Evolutionary conservation across 2,888 invertebrate genomes (phyloP).

Genomic region (Diaphora mendica): DNA sequence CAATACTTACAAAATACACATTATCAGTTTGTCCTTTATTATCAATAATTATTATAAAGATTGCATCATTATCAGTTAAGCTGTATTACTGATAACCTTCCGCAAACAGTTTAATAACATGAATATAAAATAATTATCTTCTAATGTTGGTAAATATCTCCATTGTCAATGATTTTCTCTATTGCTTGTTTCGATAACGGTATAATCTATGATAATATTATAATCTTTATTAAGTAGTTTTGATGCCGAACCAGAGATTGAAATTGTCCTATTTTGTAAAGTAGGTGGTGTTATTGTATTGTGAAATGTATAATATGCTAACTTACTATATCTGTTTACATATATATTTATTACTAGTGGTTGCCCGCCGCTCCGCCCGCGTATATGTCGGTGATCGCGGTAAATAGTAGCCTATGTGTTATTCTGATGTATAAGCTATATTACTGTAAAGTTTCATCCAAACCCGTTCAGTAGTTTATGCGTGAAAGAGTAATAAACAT

Average conservation of each 20-base stretch:
- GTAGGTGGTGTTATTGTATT: neutral
- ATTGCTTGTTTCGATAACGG: constrained; percentile 17
- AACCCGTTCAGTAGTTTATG: no score
- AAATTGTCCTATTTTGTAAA: constrained; percentile 1
- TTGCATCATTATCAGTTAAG: constrained; percentile 1
- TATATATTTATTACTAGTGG: no score
- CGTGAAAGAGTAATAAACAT: no score
- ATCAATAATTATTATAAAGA: neutral
- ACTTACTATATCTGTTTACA: no score
- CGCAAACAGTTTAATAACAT: neutral
- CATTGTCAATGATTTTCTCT: constrained; percentile 7
- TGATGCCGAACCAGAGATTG: neutral
- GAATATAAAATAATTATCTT: neutral
- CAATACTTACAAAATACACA: neutral
- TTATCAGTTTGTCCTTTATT: neutral
- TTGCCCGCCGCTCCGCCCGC: no score
- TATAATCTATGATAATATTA: neutral
- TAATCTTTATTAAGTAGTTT: constrained; percentile 1
- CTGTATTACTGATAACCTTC: neutral
- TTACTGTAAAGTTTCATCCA: no score
- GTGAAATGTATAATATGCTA: neutral
- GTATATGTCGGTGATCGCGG: no score
- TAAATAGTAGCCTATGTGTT: no score
- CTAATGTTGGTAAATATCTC: neutral
- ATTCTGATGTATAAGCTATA: no score